phyloP scores from a whole-genome alignment of 2,113 vertebrate genomes.

The Oryzias woworae region DNA sequence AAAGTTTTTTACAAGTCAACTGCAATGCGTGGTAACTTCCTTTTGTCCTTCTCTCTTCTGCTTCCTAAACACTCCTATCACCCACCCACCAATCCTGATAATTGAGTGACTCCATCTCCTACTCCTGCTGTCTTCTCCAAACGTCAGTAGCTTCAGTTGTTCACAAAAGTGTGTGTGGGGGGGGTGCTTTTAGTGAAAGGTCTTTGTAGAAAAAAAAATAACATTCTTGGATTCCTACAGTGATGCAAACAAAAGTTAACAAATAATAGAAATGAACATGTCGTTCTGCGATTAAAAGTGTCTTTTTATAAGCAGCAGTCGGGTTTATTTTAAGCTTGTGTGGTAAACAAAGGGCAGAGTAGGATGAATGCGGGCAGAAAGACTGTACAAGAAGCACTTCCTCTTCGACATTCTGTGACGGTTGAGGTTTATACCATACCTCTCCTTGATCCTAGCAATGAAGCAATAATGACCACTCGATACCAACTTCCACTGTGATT shows the following conservation, averaged over 20 bases:
- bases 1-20: constrained; percentile 52
- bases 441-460: constrained; percentile 16
- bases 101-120: constrained; percentile 26
- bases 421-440: constrained; percentile 9
- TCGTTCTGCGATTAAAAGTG: neutral
- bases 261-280: neutral
- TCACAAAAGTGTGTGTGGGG: neutral
- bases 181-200: neutral
- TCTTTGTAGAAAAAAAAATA: too few relatives aligned
- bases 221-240: neutral
- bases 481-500: constrained; percentile 48
- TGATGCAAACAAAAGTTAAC: neutral
- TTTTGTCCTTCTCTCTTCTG: constrained; percentile 29
- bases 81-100: constrained; percentile 11
- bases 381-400: constrained; percentile 30
- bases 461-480: constrained; percentile 32
- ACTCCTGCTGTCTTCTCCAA: constrained; percentile 39
- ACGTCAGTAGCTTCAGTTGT: constrained; percentile 2
- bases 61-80: constrained; percentile 5
- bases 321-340: neutral
- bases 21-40: constrained; percentile 47
- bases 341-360: constrained; percentile 3
- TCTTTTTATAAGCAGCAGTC: neutral
- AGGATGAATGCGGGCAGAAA: constrained; percentile 7
- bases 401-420: neutral